Base-by-base conservation (phyloP, 1,140 invertebrate genomes). In the Drosophila mojavensis region DNA sequence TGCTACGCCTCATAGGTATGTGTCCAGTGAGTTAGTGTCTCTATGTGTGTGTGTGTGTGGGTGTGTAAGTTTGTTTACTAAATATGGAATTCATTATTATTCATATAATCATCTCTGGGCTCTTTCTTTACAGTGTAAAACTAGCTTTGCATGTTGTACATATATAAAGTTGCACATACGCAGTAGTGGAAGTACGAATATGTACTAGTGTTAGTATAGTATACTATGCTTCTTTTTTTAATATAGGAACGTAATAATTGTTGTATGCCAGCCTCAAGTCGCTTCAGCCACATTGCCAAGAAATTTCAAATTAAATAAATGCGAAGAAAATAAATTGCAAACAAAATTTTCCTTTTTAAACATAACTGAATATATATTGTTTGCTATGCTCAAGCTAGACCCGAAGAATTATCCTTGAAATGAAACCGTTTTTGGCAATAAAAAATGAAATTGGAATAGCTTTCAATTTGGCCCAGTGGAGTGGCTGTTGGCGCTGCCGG, bases 191-290 rank as follows among this genome's bases (percentile, higher is more conserved):
- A 61, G 65, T 74, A 74, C 71, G 30, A 39, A 60, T 70, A 45
- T 66, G 68, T 77, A 68, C 68, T 53, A 48, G 61, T 76, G 45
- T 68, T 41, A 69, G 39, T 68, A 63, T 78, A 79, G 63, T 63
- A 80, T 70, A 78, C 78, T 86, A 75, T 84, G 84, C 84, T 51
- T 30, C 0, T 30, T 30, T 5, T 30, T 39, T 39, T 11, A 76
- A 80, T 88, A 89, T 88, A 88, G 84, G 84, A 88, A 88, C 84
- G 74, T 88, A 89, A 81, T 89, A 84, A 78, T 89, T 89, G 76
- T 84, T 88, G 33, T 55, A 61, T 69, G 58, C 83, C 61, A 73
- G 50, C 45, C 45, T 24, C 13, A 13, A 50, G 11, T 13, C 54
- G 17, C 53, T 26, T 60, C 13, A 58, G 55, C 39, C 54, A 56